These are phyloP conservation scores for Rhinolophus ferrumequinum DNA, from an alignment of 2,113 vertebrate genomes.

Conservation along the genomic window DNA sequence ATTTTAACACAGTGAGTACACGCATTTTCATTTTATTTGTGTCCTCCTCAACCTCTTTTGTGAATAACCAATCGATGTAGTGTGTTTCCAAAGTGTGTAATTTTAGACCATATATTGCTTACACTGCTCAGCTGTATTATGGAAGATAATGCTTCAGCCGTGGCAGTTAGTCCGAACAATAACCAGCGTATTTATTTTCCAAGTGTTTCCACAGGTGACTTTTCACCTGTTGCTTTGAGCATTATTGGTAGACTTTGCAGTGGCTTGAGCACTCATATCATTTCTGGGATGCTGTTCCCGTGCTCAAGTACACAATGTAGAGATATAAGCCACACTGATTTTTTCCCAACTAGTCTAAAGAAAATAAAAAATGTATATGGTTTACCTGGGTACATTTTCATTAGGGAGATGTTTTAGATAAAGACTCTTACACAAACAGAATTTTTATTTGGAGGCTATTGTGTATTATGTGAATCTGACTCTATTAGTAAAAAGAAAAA, in stretches of 20 bases:
- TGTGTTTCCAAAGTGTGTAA: conserved; percentile 27
- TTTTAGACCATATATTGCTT: neutral
- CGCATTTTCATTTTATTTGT: conserved; percentile 68
- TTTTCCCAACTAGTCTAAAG: conserved; percentile 62
- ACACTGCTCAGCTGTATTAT: neutral
- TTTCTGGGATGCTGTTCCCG: conserved; percentile 55
- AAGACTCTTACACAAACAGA: conserved; percentile 41
- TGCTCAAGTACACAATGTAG: neutral
- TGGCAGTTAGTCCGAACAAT: neutral
- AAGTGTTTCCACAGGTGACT: neutral
- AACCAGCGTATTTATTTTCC: conserved; percentile 16
- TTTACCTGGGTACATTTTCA: conserved; percentile 80
- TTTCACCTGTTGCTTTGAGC: conserved; percentile 18
- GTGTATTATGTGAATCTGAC: neutral
- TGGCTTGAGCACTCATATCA: neutral
- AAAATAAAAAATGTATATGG: conserved; percentile 61
- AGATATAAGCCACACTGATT: conserved; percentile 56
- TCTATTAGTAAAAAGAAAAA: neutral
- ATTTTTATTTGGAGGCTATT: conserved; percentile 44
- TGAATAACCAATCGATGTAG: neutral
- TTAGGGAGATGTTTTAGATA: conserved; percentile 63
- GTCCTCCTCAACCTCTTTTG: conserved; percentile 41
- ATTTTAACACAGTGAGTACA: conserved; percentile 96
- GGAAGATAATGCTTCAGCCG: neutral
- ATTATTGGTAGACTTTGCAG: conserved; percentile 50